These are phyloP conservation scores for Deladenus siricidicola DNA, from an alignment of 2,888 invertebrate genomes.

Conservation along the genomic window DNA sequence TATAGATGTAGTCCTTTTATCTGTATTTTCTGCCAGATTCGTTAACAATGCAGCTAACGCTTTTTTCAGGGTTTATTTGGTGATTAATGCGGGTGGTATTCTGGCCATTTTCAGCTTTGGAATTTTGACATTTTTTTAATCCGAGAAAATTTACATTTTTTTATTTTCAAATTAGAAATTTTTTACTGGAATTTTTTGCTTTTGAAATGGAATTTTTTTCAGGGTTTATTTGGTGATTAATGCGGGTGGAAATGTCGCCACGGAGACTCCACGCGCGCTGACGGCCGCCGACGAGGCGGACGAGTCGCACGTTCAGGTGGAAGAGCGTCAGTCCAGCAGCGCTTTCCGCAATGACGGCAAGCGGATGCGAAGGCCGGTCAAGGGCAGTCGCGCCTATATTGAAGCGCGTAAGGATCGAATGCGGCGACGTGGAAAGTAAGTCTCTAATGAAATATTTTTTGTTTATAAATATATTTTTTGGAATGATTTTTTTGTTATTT, in stretches of 20 bases:
- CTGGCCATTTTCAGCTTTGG: neutral
- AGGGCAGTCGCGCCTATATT: slow-evolving; percentile 13
- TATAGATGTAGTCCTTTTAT: too few species aligned
- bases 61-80: slow-evolving; percentile 4
- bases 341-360: neutral
- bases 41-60: neutral
- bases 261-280: neutral
- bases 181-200: too few species aligned
- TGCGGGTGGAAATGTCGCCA: slow-evolving; percentile 4
- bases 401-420: slow-evolving; percentile 20
- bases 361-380: slow-evolving; percentile 4
- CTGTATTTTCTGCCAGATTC: too few species aligned
- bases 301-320: neutral
- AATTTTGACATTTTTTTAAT: neutral
- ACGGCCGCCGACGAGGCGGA: neutral
- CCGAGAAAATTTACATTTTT: too few species aligned
- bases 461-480: too few species aligned
- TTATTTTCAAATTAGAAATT: too few species aligned
- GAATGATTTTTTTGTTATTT: too few species aligned
- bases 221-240: slow-evolving; percentile 7
- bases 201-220: neutral
- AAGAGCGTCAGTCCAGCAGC: neutral
- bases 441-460: too few species aligned
- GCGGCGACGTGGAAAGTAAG: slow-evolving; percentile 16
- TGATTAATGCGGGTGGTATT: slow-evolving; percentile 7